Conservation (phyloP, 2,888 invertebrate genomes). For the Harpalus rubripes region DNA sequence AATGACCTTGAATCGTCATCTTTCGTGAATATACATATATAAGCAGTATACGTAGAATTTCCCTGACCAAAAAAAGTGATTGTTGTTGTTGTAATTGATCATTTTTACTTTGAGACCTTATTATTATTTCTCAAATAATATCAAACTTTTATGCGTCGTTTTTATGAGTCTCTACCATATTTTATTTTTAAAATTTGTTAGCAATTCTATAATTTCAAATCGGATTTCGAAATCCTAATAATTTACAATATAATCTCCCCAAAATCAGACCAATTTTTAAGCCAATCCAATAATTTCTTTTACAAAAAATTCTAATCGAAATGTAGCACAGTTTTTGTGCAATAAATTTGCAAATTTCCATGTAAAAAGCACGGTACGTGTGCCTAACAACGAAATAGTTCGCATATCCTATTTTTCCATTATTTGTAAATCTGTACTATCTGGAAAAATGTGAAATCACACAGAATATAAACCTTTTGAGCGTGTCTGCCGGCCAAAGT, state of each 20-base stretch:
- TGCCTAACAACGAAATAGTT: conserved; percentile 12
- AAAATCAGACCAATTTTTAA: neutral
- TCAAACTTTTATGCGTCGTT: too few relatives aligned
- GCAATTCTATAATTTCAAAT: neutral
- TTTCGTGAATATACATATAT: too few relatives aligned
- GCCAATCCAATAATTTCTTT: neutral
- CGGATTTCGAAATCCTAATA: neutral
- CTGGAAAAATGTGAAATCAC: conserved; percentile 15
- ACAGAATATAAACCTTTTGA: neutral
- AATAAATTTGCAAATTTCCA: conserved; percentile 5
- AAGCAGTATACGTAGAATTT: too few relatives aligned
- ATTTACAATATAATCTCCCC: neutral
- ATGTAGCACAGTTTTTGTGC: neutral
- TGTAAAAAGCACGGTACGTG: neutral
- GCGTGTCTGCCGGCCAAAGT: neutral
- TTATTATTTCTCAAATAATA: too few relatives aligned
- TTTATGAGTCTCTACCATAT: too few relatives aligned
- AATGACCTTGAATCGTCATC: too few relatives aligned
- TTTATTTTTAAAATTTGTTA: neutral
- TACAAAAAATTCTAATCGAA: neutral
- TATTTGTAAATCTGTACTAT: conserved; percentile 18
- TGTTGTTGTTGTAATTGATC: too few relatives aligned
- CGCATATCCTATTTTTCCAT: conserved; percentile 9
- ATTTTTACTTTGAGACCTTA: too few relatives aligned
- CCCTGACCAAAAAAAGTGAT: too few relatives aligned